Conservation (phyloP, 2,888 invertebrate species). For the Cephus pulcher region DNA sequence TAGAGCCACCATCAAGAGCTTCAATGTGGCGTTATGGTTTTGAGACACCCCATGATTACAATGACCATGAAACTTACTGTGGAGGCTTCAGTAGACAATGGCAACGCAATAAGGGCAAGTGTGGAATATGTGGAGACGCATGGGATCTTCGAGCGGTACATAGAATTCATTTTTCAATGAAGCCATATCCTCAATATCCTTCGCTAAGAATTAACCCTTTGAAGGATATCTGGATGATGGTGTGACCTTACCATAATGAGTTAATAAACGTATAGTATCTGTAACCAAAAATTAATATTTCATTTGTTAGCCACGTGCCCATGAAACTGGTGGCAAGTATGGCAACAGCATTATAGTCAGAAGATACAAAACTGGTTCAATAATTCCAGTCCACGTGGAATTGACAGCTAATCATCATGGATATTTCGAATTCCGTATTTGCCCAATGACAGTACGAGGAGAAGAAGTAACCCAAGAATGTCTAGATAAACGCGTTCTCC, state of each 20-base stretch:
- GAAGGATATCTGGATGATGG: background rate
- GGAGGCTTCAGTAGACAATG: constrained; percentile 89
- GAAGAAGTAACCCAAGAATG: constrained; percentile 80
- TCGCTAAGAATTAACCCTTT: too few relatives aligned
- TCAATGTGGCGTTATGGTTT: constrained; percentile 92
- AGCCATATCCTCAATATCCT: too few relatives aligned
- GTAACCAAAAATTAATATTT: constrained; percentile 2
- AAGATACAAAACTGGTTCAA: constrained; percentile 77
- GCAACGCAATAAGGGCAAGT: constrained; percentile 84
- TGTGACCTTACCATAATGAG: background rate
- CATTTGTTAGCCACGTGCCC: constrained; percentile 73
- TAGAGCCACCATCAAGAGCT: constrained; percentile 88
- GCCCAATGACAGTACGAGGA: constrained; percentile 74
- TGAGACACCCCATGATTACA: constrained; percentile 88
- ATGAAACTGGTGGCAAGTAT: constrained; percentile 87
- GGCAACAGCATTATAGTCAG: constrained; percentile 85
- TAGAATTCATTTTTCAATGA: too few relatives aligned
- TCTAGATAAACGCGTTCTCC: constrained; percentile 78
- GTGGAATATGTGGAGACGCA: constrained; percentile 88
- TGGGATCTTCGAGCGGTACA: constrained; percentile 74
- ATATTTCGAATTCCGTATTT: constrained; percentile 86
- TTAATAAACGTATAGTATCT: too few relatives aligned
- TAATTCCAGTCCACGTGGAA: constrained; percentile 81
- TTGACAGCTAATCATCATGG: constrained; percentile 91
- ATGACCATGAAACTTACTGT: constrained; percentile 89